Percentiles rank a stretch among this genome's conserved stretches.
Evolutionary conservation across 2,113 vertebrate species (phyloP).

Genomic region (Clarias macrocephalus): DNA sequence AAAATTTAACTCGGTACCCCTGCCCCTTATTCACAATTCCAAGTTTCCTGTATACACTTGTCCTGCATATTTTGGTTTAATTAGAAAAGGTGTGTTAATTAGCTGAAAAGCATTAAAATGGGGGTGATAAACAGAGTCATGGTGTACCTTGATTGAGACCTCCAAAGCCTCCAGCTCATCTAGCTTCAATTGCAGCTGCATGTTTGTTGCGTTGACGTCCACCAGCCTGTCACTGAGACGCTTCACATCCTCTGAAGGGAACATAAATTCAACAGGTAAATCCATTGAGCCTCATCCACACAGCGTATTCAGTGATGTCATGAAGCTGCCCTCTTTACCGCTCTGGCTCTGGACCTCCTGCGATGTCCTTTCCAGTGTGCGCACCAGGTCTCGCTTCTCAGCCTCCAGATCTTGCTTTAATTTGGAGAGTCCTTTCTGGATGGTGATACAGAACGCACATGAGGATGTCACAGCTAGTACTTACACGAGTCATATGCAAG

Average conservation of each 20-base stretch:
- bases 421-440: constrained; percentile 81
- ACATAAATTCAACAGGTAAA: background rate
- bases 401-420: constrained; percentile 87
- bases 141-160: constrained; percentile 86
- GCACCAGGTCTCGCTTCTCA: constrained; percentile 91
- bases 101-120: no score
- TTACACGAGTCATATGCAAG: background rate
- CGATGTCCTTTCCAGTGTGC: constrained; percentile 84
- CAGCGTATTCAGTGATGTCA: background rate
- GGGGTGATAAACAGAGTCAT: no score
- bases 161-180: constrained; percentile 94
- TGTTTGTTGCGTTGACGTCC: constrained; percentile 82
- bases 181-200: constrained; percentile 86
- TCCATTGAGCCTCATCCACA: background rate
- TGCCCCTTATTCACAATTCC: no score
- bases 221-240: constrained; percentile 86
- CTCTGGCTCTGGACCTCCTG: constrained; percentile 89
- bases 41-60: no score
- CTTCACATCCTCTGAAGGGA: constrained; percentile 83
- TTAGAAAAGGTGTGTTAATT: no score
- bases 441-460: background rate
- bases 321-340: constrained; percentile 67
- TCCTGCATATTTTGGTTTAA: no score
- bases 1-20: no score
- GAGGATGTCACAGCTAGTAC: background rate